Conservation (phyloP, 2,888 invertebrate genomes). For the Pyrrhia umbra region DNA sequence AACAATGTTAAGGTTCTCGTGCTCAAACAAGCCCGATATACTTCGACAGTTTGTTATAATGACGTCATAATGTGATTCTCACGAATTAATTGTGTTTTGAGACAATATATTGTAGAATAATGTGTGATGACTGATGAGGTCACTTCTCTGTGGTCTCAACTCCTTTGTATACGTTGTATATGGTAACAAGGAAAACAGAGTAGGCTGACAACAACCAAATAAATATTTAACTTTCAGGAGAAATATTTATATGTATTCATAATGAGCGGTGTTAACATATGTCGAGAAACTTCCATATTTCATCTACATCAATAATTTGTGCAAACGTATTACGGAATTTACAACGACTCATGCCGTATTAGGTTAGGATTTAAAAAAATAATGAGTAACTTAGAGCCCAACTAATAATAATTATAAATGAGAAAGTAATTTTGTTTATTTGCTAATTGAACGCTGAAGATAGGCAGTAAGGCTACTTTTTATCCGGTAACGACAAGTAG, state of each 20-base stretch:
- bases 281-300: no score
- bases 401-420: no score
- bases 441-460: no score
- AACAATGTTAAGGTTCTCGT: constrained; percentile 60
- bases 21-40: constrained; percentile 15
- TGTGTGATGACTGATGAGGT: background rate
- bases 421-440: no score
- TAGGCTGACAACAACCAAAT: background rate
- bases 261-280: background rate
- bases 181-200: background rate
- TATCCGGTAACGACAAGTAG: no score
- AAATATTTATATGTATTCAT: background rate
- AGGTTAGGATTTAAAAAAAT: no score
- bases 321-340: no score
- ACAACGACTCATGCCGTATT: no score
- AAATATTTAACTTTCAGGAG: background rate
- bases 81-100: background rate
- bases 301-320: no score
- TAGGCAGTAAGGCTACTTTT: no score
- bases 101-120: background rate
- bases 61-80: background rate
- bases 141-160: background rate
- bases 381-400: no score
- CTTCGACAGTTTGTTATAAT: constrained; percentile 8
- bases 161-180: background rate